Conservation (phyloP, 1,140 invertebrate species). For the Dinothrombium tinctorium region DNA sequence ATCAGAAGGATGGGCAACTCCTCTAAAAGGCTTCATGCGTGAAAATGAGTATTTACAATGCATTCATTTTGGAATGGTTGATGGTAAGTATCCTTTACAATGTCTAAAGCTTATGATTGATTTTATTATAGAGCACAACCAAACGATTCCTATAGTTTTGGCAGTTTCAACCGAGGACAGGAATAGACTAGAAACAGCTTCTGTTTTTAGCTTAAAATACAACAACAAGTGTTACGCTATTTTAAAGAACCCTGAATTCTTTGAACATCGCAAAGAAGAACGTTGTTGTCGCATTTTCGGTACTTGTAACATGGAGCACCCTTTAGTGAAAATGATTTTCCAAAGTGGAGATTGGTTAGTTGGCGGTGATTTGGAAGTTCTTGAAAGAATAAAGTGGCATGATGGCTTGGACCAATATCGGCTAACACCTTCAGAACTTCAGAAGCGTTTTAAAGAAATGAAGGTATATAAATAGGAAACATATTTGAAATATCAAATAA, state of each 20-base stretch:
- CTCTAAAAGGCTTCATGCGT: conserved; percentile 84
- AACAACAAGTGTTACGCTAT: conserved; percentile 52
- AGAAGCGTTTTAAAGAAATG: conserved; percentile 45
- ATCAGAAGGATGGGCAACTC: conserved; percentile 90
- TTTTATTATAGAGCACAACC: conserved; percentile 37
- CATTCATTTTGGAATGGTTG: conserved; percentile 74
- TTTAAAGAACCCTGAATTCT: conserved; percentile 76
- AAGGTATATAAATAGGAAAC: conserved; percentile 17
- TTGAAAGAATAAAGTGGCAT: conserved; percentile 74
- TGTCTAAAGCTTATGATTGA: not conserved
- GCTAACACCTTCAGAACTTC: conserved; percentile 75
- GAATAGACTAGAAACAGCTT: conserved; percentile 33
- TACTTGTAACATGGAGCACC: conserved; percentile 36
- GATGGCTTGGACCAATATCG: conserved; percentile 88
- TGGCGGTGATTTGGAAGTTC: conserved; percentile 75
- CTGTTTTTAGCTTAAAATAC: conserved; percentile 28
- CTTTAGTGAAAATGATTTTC: conserved; percentile 39
- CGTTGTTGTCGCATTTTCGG: conserved; percentile 75
- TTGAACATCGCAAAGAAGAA: conserved; percentile 81
- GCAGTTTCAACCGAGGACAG: conserved; percentile 50
- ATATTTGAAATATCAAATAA: conserved; percentile 6
- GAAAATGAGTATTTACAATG: conserved; percentile 80
- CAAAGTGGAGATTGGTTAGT: conserved; percentile 86
- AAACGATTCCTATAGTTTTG: conserved; percentile 86
- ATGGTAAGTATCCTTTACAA: conserved; percentile 24